Conservation (phyloP, 2,113 vertebrate genomes). For the Mesoclemmys tuberculata region DNA sequence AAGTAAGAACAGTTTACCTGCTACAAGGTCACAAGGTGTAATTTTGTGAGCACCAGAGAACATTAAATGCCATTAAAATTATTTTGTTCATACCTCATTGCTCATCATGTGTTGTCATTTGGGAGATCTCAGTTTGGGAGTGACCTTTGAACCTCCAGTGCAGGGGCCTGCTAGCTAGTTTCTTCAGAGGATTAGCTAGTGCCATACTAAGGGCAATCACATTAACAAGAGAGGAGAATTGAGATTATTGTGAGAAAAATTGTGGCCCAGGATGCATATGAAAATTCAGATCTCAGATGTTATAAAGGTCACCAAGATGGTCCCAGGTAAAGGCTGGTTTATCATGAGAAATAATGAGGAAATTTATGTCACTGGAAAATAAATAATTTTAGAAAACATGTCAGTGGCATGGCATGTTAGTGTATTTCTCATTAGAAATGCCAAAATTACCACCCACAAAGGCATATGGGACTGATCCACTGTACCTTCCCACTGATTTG, state of each 20-base stretch:
- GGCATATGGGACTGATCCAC: background rate
- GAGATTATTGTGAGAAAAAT: slow-evolving; percentile 29
- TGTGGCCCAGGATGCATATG: slow-evolving; percentile 23
- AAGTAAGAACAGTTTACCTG: slow-evolving; percentile 9
- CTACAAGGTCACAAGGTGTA: background rate
- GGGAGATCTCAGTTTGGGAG: background rate
- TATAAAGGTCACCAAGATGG: slow-evolving; percentile 14
- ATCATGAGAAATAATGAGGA: background rate
- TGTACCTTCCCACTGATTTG: background rate
- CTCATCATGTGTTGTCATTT: background rate
- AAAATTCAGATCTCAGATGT: slow-evolving; percentile 28
- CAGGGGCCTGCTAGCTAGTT: slow-evolving; percentile 7
- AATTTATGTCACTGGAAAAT: background rate
- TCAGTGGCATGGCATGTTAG: background rate
- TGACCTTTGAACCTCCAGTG: slow-evolving; percentile 50
- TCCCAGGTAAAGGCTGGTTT: slow-evolving; percentile 26
- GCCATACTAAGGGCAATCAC: background rate
- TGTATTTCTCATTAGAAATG: background rate
- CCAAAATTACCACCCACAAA: background rate
- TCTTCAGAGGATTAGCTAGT: slow-evolving; percentile 44
- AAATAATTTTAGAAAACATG: background rate
- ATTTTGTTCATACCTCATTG: background rate
- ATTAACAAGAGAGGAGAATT: slow-evolving; percentile 42
- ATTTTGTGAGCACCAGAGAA: slow-evolving; percentile 19
- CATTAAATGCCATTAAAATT: background rate